Base-by-base conservation (phyloP, 1,140 invertebrate genomes). In the Solenopsis invicta region DNA sequence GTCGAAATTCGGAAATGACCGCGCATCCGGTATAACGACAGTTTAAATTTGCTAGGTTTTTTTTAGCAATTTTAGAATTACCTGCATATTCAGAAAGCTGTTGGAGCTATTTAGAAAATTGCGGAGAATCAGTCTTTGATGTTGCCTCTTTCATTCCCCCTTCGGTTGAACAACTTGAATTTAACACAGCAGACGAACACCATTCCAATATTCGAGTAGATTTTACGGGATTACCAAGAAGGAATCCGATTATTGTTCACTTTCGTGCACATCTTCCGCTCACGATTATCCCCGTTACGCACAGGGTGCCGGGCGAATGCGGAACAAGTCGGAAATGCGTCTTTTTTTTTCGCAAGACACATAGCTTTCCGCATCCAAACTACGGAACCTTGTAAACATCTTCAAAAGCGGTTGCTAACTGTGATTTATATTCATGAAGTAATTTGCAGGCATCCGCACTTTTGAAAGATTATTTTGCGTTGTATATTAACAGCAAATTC, bases 231-330 rank as follows among this genome's bases (percentile, higher is more conserved):
- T 87, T 61, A 52, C 41, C 64, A 74, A 67, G 59, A 85, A 85
- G 69, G 66, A 87, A 87, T 87, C 61, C 69, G 59, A 87, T 84
- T 84, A 82, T 72, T 71, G 69, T 84, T 24, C 54, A 62, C 72
- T 64, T 66, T 62, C 16, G 5, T 29, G 62, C 77, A 54, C 77
- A 41, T 50, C 54, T 4, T 10, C 12, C 6, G 10, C 56, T 29
- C 34, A 9, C 41, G 48, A 81, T 24, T 69, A 41, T 81, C n/a
- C 66, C 41, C 16, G 48, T 48, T 67, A 67, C 16, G 66, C 24
- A 71, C 37, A 62, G n/a, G 56, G 41, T 84, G 45, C 29, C 45
- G 24, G 50, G 48, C 41, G 74, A 84, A 75, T 74, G 74, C 80
- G 29, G 6, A 84, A 13, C 54, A 61, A 62, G 41, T 34, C 37